Evolutionary conservation across 2,113 vertebrate species (phyloP).

Genomic region (Nibea coibor): DNA sequence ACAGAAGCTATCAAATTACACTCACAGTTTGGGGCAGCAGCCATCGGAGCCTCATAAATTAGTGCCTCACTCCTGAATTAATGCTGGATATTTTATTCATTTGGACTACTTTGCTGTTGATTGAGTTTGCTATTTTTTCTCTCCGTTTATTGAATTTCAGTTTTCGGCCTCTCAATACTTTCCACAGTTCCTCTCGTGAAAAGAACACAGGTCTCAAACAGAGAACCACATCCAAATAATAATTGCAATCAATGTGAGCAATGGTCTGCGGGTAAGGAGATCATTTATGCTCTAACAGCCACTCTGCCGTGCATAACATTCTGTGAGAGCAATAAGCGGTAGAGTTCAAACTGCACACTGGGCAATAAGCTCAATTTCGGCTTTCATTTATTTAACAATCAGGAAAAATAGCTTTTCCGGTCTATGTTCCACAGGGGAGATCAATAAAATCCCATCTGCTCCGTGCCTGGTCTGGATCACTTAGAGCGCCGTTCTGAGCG

Average conservation of each 20-base stretch:
- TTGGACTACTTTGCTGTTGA: constrained; percentile 37
- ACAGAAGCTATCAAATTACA: constrained; percentile 26
- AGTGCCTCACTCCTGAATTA: constrained; percentile 8
- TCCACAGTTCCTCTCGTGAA: constrained; percentile 2
- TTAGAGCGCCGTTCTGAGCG: constrained; percentile 23
- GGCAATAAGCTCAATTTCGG: constrained; percentile 61
- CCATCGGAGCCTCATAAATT: constrained; percentile 35
- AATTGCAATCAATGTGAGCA: constrained; percentile 50
- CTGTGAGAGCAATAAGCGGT: constrained; percentile 22
- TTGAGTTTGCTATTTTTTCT: background rate
- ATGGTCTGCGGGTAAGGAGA: constrained; percentile 30
- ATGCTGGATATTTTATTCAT: constrained; percentile 44
- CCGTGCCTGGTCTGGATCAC: constrained; percentile 38
- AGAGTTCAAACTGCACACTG: constrained; percentile 35
- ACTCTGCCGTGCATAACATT: constrained; percentile 39
- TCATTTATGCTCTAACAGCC: constrained; percentile 54
- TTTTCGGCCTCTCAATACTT: background rate
- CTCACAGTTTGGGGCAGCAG: constrained; percentile 33
- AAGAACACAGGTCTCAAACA: constrained; percentile 28
- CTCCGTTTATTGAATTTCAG: constrained; percentile 30
- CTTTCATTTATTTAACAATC: constrained; percentile 66
- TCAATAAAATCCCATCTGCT: constrained; percentile 67
- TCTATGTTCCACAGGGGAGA: constrained; percentile 50
- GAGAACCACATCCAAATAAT: constrained; percentile 36
- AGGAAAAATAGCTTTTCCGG: constrained; percentile 64